Percentiles rank a stretch among this genome's conserved stretches.
These are phyloP conservation scores for Triplophysa yarkandensis DNA, from an alignment of 2,797 vertebrate genomes.

Conservation along the genomic window DNA sequence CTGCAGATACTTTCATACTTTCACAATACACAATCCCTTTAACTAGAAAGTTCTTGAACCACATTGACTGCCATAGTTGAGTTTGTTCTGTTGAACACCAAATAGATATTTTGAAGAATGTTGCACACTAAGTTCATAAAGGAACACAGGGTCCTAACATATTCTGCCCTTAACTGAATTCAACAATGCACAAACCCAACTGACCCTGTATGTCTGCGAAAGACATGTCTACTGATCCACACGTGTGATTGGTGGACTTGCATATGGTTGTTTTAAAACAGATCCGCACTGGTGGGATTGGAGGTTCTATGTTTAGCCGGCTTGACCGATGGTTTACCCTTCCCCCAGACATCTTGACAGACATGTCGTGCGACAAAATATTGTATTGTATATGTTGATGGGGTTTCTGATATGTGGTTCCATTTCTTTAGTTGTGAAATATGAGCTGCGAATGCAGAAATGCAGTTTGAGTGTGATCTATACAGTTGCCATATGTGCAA, in stretches of 20 bases:
- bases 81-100: too few relatives aligned
- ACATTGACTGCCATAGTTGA: too few relatives aligned
- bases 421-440: background rate
- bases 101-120: too few relatives aligned
- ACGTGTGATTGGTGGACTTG: background rate
- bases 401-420: background rate
- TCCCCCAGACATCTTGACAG: constrained; percentile 1
- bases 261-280: background rate
- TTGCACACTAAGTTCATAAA: background rate
- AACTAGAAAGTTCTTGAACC: too few relatives aligned
- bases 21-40: too few relatives aligned
- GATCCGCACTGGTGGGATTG: background rate
- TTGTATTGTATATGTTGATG: background rate
- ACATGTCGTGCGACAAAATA: background rate
- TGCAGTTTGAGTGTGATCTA: background rate
- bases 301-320: constrained; percentile 11
- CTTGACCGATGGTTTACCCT: background rate
- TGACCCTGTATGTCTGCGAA: background rate
- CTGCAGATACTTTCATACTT: too few relatives aligned
- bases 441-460: background rate
- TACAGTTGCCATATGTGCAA: background rate
- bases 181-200: background rate
- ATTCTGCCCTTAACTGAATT: background rate
- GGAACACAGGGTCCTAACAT: background rate
- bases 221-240: background rate